Percentiles rank a stretch among this genome's conserved stretches.
phyloP scores from a whole-genome alignment of 2,888 invertebrate species.

The Drosophila stalkeri region DNA sequence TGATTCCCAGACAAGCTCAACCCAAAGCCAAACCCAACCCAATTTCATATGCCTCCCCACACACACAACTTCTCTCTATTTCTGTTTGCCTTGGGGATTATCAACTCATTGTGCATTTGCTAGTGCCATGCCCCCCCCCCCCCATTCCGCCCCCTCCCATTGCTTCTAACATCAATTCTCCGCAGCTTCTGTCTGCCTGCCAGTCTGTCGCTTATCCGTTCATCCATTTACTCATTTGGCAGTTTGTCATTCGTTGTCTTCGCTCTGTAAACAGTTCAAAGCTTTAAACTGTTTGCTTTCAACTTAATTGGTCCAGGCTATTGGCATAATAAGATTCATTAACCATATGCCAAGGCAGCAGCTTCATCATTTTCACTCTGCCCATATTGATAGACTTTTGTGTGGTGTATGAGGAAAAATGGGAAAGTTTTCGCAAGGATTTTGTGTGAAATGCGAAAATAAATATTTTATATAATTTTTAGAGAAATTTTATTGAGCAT shows the following conservation, averaged over 20 bases:
- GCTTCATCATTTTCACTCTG: constrained; percentile 2
- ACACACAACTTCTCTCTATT: constrained; percentile 5
- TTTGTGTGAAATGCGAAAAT: too few relatives aligned
- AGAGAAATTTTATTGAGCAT: too few relatives aligned
- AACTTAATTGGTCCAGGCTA: constrained; percentile 55
- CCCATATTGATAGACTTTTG: background rate
- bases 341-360: constrained; percentile 14
- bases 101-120: constrained; percentile 74
- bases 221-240: constrained; percentile 62
- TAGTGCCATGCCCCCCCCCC: constrained; percentile 35
- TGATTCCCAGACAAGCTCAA: constrained; percentile 26
- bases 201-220: constrained; percentile 44
- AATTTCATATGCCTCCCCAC: constrained; percentile 2
- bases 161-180: background rate
- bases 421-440: background rate
- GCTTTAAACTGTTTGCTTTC: constrained; percentile 50
- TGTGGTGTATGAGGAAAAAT: background rate
- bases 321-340: constrained; percentile 47
- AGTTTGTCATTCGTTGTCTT: constrained; percentile 39
- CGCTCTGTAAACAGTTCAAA: constrained; percentile 36
- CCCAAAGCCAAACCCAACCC: background rate
- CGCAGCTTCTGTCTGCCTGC: constrained; percentile 10
- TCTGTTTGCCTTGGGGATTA: constrained; percentile 74
- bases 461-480: too few relatives aligned
- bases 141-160: too few relatives aligned